Conservation (phyloP, 1,140 invertebrate genomes). For the Sycobia sp. region DNA sequence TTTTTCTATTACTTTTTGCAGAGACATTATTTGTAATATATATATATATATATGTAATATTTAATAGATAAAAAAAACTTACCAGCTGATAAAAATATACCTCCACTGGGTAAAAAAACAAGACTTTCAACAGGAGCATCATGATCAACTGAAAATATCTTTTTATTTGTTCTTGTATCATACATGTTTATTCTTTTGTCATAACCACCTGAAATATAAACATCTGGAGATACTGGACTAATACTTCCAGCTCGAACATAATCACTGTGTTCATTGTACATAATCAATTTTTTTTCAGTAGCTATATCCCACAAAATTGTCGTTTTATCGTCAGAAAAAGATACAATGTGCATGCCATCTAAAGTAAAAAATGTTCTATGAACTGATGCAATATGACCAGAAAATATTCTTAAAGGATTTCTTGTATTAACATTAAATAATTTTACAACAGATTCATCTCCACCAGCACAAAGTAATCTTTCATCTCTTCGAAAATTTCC, state of each 20-base stretch:
- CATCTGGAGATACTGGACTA: constrained; percentile 76
- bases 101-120: constrained; percentile 86
- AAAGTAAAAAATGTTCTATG: constrained; percentile 84
- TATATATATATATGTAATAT: too few relatives aligned
- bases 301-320: constrained; percentile 88
- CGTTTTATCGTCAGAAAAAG: constrained; percentile 94
- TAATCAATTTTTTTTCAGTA: constrained; percentile 73
- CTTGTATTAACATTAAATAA: constrained; percentile 87
- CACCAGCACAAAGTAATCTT: constrained; percentile 81
- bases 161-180: constrained; percentile 78
- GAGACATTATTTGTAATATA: too few relatives aligned
- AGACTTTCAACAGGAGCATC: constrained; percentile 89
- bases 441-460: constrained; percentile 84
- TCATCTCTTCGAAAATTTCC: constrained; percentile 87
- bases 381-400: constrained; percentile 67
- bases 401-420: constrained; percentile 71
- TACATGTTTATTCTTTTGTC: constrained; percentile 90
- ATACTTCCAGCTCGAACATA: constrained; percentile 78
- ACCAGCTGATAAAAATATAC: constrained; percentile 89
- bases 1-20: too few relatives aligned
- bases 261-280: constrained; percentile 78
- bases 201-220: constrained; percentile 89
- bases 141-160: constrained; percentile 81
- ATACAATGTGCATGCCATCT: constrained; percentile 79
- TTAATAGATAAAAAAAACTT: too few relatives aligned